A percentile compares a stretch with the other conserved stretches of the same genome.
Conservation (phyloP, 35 echinoderm and acorn worm genomes). For the Lytechinus pictus region DNA sequence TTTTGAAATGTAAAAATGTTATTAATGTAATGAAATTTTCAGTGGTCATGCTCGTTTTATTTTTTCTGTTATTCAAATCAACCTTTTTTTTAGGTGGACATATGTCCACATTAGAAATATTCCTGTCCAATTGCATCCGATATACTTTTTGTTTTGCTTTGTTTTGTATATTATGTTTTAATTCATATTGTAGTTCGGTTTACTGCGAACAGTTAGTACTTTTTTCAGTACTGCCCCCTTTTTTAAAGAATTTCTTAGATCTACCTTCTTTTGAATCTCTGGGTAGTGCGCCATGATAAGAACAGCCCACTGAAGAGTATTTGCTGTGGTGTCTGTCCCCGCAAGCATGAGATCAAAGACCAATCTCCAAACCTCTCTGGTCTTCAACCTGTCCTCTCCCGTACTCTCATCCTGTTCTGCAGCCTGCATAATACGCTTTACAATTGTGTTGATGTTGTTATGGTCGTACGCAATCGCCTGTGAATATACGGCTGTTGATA, state of each 20-base stretch:
- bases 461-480: neutral
- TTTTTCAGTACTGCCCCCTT: too few species aligned
- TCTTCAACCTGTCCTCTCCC: neutral
- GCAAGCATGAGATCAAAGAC: conserved; percentile 45
- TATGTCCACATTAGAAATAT: too few species aligned
- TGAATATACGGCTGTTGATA: neutral
- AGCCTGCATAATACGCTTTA: neutral
- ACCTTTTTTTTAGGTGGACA: too few species aligned
- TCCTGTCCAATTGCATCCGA: too few species aligned
- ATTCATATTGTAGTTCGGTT: too few species aligned
- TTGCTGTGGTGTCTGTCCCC: conserved; percentile 50
- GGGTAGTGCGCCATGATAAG: conserved; percentile 46
- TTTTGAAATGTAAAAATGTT: too few species aligned
- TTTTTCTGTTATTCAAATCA: too few species aligned
- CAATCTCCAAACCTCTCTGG: neutral
- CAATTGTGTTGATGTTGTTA: neutral
- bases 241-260: neutral
- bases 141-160: too few species aligned
- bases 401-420: neutral
- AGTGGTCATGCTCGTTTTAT: too few species aligned
- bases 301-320: conserved; percentile 40
- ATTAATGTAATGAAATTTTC: too few species aligned
- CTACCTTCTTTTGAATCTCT: conserved; percentile 45
- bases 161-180: too few species aligned
- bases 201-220: too few species aligned